Evolutionary conservation across 1,140 invertebrate species (phyloP).

Genomic region (Drepana arcuata): DNA sequence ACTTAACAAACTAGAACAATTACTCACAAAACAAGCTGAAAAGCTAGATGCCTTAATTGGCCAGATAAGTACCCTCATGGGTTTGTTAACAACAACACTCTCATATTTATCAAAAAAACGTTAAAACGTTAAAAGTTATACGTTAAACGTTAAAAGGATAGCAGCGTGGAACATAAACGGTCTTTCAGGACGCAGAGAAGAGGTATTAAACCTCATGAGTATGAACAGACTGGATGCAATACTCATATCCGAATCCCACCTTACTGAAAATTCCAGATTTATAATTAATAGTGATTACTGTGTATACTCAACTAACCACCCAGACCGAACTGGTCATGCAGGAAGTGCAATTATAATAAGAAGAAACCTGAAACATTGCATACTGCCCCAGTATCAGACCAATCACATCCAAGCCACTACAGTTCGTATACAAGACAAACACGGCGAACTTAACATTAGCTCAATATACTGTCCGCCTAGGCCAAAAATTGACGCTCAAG

Average conservation of each 20-base stretch:
- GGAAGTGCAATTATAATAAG: slow-evolving; percentile 11
- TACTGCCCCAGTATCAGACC: slow-evolving; percentile 4
- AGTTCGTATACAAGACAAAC: slow-evolving; percentile 5
- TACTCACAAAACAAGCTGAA: no score
- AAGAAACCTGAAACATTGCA: slow-evolving; percentile 10
- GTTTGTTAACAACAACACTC: slow-evolving; percentile 12
- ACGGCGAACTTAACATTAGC: slow-evolving; percentile 9
- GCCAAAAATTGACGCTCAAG: slow-evolving; percentile 8
- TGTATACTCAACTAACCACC: slow-evolving; percentile 8
- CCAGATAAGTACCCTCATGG: slow-evolving; percentile 19
- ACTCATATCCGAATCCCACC: slow-evolving; percentile 17
- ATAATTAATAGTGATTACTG: slow-evolving; percentile 6
- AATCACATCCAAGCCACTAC: slow-evolving; percentile 14
- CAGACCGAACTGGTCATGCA: slow-evolving; percentile 12
- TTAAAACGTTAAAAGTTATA: no score
- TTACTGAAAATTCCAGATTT: slow-evolving; percentile 7
- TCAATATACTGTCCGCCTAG: slow-evolving; percentile 21
- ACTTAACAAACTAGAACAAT: no score
- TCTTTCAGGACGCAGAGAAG: no score
- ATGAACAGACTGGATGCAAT: slow-evolving; percentile 17
- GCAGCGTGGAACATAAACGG: slow-evolving; percentile 16
- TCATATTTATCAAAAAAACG: not conserved
- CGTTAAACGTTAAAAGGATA: slow-evolving; percentile 10
- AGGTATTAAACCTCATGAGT: slow-evolving; percentile 8
- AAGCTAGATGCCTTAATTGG: slow-evolving; percentile 11